Percentiles rank a stretch among this genome's conserved stretches.
Conservation (phyloP, 2,797 vertebrate species). For the Kryptolebias ocellatus region DNA sequence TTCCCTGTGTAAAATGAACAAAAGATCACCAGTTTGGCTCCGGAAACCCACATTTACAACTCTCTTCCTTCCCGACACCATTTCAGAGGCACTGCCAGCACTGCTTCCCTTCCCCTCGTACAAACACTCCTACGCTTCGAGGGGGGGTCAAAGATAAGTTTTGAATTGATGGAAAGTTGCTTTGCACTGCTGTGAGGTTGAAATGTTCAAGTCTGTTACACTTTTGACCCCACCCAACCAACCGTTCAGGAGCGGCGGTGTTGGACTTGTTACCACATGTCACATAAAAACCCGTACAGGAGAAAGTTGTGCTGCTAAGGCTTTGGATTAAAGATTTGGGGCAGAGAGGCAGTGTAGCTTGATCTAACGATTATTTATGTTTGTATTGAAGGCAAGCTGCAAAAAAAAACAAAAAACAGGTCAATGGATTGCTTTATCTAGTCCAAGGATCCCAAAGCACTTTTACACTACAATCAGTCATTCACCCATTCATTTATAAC, state of each 20-base stretch:
- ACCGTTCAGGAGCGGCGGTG: constrained; percentile 4
- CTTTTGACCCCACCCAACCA: constrained; percentile 4
- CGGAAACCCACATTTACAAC: constrained; percentile 85
- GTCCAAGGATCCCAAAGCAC: too few relatives aligned
- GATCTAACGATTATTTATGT: too few relatives aligned
- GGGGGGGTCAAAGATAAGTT: neutral
- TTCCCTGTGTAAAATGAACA: constrained; percentile 69
- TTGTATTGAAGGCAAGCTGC: neutral
- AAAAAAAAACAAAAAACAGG: too few relatives aligned
- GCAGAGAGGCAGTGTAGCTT: neutral
- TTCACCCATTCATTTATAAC: too few relatives aligned
- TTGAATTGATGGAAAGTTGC: constrained; percentile 3
- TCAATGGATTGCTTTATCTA: too few relatives aligned
- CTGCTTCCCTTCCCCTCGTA: constrained; percentile 17
- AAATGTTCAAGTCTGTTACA: constrained; percentile 12
- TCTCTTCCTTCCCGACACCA: constrained; percentile 79
- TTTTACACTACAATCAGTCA: too few relatives aligned
- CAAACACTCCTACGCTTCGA: constrained; percentile 10
- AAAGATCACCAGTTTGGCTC: constrained; percentile 52
- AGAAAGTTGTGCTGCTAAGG: neutral
- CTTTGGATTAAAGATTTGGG: neutral
- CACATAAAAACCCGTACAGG: neutral
- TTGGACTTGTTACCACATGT: constrained; percentile 25
- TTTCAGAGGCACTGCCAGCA: constrained; percentile 48
- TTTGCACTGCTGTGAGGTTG: neutral